Conservation (phyloP, 2,888 invertebrate species). For the Thysanoteuthis rhombus region DNA sequence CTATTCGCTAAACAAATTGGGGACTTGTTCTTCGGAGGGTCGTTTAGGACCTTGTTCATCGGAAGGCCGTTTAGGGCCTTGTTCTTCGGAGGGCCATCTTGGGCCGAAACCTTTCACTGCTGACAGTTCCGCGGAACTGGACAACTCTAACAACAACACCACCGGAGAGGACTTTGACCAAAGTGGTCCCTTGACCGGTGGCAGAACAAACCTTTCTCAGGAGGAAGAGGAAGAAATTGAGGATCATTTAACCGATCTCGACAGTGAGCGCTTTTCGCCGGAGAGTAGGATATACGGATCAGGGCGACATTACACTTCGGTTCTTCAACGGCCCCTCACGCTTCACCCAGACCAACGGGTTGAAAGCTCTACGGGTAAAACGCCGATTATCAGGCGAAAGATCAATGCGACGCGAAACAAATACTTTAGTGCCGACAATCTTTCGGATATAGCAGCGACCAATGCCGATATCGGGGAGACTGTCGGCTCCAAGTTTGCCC, state of each 20-base stretch:
- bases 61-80: background rate
- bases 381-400: slow-evolving; percentile 42
- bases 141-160: background rate
- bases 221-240: slow-evolving; percentile 19
- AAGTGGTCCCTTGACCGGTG: background rate
- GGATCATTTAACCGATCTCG: background rate
- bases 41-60: too few relatives aligned
- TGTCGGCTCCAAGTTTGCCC: background rate
- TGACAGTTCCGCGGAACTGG: background rate
- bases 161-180: background rate
- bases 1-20: slow-evolving; percentile 15
- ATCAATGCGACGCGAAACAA: slow-evolving; percentile 51
- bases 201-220: background rate
- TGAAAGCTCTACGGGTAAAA: slow-evolving; percentile 35
- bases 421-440: slow-evolving; percentile 56
- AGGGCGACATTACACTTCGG: slow-evolving; percentile 43
- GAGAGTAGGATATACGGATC: background rate
- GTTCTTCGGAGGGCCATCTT: background rate
- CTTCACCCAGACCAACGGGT: slow-evolving; percentile 36
- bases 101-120: background rate
- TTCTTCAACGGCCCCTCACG: slow-evolving; percentile 45
- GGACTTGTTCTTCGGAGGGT: background rate
- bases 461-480: slow-evolving; percentile 45
- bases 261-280: background rate
- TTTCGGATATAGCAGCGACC: slow-evolving; percentile 37